Percentiles rank a stretch among this genome's conserved stretches.
phyloP scores from a whole-genome alignment of 2,797 vertebrate species.

The Corythornis leucogaster region DNA sequence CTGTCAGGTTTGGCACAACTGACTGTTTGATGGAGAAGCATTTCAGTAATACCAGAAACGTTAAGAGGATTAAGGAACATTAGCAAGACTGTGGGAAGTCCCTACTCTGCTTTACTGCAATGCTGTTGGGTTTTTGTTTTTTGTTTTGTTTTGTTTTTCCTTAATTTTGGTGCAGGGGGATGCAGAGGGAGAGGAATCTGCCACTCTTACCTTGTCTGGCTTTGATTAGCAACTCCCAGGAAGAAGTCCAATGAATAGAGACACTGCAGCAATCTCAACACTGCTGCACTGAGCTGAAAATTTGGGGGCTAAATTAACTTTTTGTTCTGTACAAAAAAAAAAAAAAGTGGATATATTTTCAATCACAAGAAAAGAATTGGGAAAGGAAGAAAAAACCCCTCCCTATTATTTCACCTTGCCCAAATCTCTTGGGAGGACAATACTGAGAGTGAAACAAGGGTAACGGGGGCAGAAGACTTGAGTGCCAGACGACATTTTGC shows the following conservation, averaged over 20 bases:
- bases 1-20: not conserved
- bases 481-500: not conserved
- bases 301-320: not conserved
- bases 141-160: not conserved
- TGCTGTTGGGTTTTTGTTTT: not conserved
- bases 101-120: not conserved
- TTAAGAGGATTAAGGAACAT: not conserved
- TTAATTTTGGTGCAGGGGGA: not conserved
- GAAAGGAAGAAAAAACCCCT: not conserved
- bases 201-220: not conserved
- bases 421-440: not conserved
- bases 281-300: not conserved
- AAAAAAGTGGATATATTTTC: not conserved
- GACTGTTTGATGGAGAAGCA: not conserved
- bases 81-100: not conserved
- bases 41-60: not conserved
- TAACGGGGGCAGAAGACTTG: not conserved
- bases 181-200: not conserved
- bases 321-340: not conserved
- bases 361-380: not conserved
- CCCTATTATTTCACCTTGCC: not conserved
- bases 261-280: not conserved
- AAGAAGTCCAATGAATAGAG: not conserved
- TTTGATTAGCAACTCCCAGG: not conserved
- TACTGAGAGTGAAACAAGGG: not conserved